Evolutionary conservation across 2,888 invertebrate species (phyloP).

Genomic region (Dilophus febrilis): DNA sequence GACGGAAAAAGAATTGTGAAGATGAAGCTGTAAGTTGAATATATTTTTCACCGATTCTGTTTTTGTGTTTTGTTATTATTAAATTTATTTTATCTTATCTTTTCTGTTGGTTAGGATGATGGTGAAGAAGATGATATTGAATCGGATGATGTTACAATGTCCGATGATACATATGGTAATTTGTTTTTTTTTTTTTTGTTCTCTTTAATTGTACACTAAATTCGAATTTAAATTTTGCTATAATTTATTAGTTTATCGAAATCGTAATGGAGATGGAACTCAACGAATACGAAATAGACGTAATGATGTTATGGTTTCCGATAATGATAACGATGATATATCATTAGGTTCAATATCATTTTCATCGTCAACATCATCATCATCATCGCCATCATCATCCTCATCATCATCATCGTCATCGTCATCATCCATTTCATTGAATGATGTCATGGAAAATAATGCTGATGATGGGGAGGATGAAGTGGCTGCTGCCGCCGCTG

Average conservation of each 20-base stretch:
- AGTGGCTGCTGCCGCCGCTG: too few species aligned
- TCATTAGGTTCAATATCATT: too few species aligned
- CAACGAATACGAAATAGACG: too few species aligned
- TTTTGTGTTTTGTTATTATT: background rate
- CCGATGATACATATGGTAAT: slow-evolving; percentile 27
- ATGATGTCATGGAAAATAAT: background rate
- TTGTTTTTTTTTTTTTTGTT: too few species aligned
- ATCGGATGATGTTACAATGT: slow-evolving; percentile 37
- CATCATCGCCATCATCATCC: background rate
- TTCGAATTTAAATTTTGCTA: background rate
- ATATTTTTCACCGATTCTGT: slow-evolving; percentile 3
- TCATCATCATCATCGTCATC: background rate
- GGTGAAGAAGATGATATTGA: slow-evolving; percentile 44
- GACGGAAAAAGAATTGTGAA: slow-evolving; percentile 69
- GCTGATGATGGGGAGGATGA: slow-evolving; percentile 15
- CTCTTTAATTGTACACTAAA: too few species aligned
- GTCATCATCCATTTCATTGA: background rate
- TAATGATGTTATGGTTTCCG: background rate
- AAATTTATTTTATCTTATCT: background rate
- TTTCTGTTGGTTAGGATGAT: slow-evolving; percentile 36
- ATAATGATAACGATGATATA: slow-evolving; percentile 6
- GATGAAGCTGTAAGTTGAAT: slow-evolving; percentile 55
- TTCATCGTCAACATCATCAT: background rate
- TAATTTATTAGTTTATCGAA: background rate
- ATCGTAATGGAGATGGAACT: background rate